Evolutionary conservation across 2,888 invertebrate genomes (phyloP), one percentile per base, ranked within the genome.

Genomic region (Marronus borbonicus): DNA sequence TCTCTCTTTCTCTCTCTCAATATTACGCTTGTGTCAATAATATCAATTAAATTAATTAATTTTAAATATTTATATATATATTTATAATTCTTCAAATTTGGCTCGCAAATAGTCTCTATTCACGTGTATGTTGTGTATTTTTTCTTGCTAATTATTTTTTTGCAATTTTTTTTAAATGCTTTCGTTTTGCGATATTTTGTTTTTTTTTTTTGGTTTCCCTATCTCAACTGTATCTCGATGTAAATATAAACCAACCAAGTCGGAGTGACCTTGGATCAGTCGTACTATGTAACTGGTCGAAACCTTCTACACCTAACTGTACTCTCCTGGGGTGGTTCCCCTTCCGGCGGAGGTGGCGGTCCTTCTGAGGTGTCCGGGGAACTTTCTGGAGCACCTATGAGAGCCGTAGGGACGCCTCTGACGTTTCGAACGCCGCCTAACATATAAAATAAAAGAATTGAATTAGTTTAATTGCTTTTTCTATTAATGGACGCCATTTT

Each of bases 381-480:
- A 76, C 84, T 84, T 77, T 86, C 86, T 20, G 85, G 81, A 58
- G 87, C 88, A 78, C 88, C 88, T 75, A 89, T 87, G 68, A 89
- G 85, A 82, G 88, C 88, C 52, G 87, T 88, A 55, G 89, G 88
- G 52, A 89, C 87, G 77, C 89, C 89, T 77, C 89, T 83, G 14
- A 86, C 85, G 60, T 58, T 65, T 78, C 87, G 86, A 74, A 85
- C 84, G 84, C 87, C 87, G 84, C 87, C 87, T 87, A 82, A 80
- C 8, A 2, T 2, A 8, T 44, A 12, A 31, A 31, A 31, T 39
- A 39, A 39, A 39, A 5, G 8, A 44, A 12, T 10, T 44, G 12
- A 1, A 7, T 44, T 44, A 44, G 12, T 10, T 8, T 12, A 44
- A 44, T 10, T 44, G 2, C 44, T 44, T 8, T 44, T 44, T 44